These are phyloP conservation scores for Hemiscyllium ocellatum DNA, from an alignment of 2,113 vertebrate species.

Conservation along the genomic window DNA sequence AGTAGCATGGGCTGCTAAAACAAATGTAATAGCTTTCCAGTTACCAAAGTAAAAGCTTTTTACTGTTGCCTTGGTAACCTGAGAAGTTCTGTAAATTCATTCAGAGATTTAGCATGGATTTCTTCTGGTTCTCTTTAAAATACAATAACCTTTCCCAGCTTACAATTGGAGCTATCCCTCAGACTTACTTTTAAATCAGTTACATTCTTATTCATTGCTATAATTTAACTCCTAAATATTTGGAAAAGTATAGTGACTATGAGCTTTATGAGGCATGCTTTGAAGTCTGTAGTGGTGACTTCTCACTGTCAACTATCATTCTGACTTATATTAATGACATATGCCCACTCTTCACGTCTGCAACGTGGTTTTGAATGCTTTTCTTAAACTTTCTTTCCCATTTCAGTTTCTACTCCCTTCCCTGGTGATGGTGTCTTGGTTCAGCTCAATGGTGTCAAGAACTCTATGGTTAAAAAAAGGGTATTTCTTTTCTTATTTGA, in stretches of 20 bases:
- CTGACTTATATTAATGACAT: neutral
- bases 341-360: neutral
- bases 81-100: neutral
- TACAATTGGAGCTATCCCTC: neutral
- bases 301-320: neutral
- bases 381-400: neutral
- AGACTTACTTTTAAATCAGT: neutral
- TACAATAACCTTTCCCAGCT: neutral
- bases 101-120: neutral
- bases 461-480: neutral
- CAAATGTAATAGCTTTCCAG: neutral
- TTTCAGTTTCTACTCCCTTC: neutral
- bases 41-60: neutral
- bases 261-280: neutral
- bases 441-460: neutral
- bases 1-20: neutral
- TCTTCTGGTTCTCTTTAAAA: neutral
- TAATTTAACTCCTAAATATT: too few relatives aligned
- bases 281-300: neutral
- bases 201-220: neutral
- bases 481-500: neutral
- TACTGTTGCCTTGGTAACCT: neutral
- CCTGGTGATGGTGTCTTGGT: too few relatives aligned
- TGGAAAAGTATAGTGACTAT: neutral
- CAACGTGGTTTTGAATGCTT: neutral